phyloP scores from a whole-genome alignment of 2,888 invertebrate species.

The Sinotaia quadrata region DNA sequence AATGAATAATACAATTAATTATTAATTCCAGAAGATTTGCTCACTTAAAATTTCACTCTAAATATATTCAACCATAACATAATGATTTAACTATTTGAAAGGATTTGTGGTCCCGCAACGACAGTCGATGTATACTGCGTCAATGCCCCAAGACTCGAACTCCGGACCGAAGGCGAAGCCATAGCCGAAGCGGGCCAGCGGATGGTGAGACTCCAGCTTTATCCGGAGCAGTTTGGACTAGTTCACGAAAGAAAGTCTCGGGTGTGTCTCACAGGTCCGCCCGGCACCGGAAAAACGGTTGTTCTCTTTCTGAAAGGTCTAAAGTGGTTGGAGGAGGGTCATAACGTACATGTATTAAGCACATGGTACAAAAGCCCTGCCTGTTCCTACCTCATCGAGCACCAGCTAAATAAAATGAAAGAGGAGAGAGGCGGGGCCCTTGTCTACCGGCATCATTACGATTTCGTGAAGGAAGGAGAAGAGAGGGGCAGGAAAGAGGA shows the following conservation, averaged over 20 bases:
- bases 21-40: too few species aligned
- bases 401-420: too few species aligned
- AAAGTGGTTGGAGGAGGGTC: neutral
- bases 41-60: too few species aligned
- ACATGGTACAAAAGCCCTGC: neutral
- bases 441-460: too few species aligned
- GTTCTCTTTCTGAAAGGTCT: slow-evolving; percentile 6
- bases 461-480: too few species aligned
- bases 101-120: neutral
- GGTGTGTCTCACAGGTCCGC: neutral
- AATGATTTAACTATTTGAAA: too few species aligned
- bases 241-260: neutral
- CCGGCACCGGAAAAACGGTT: slow-evolving; percentile 11
- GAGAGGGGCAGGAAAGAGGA: too few species aligned
- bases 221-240: neutral
- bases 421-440: too few species aligned
- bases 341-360: neutral
- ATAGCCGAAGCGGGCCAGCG: slow-evolving; percentile 5
- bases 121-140: neutral
- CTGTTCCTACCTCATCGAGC: too few species aligned
- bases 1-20: too few species aligned
- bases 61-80: too few species aligned
- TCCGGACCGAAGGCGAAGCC: neutral
- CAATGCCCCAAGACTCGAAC: neutral
- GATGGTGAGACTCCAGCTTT: neutral